These are phyloP conservation scores for Phthorimaea operculella DNA, from an alignment of 1,140 invertebrate genomes.

Conservation along the genomic window DNA sequence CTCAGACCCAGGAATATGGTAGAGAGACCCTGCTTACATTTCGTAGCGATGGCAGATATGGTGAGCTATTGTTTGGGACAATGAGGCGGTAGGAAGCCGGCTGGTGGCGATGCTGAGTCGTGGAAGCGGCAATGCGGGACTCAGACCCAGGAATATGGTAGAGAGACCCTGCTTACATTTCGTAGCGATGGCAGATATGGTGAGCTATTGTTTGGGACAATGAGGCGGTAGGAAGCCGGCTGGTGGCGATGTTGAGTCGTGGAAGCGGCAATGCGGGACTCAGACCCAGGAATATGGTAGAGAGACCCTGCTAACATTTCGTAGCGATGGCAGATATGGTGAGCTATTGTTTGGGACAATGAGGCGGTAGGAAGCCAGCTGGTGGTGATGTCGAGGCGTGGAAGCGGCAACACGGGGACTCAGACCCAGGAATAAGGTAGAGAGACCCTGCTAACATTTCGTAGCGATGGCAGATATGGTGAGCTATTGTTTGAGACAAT, in stretches of 20 bases:
- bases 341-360: slow-evolving; percentile 54
- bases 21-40: no score
- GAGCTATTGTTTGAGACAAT: slow-evolving; percentile 54
- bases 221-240: slow-evolving; percentile 10
- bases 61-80: slow-evolving; percentile 52
- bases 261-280: no score
- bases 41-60: slow-evolving; percentile 59
- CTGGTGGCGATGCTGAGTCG: slow-evolving; percentile 34
- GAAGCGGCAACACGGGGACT: no score
- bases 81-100: slow-evolving; percentile 27
- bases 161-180: no score
- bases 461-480: slow-evolving; percentile 57
- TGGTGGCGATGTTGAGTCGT: no score
- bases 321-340: slow-evolving; percentile 57
- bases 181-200: slow-evolving; percentile 58
- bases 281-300: no score
- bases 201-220: slow-evolving; percentile 53
- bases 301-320: slow-evolving; percentile 21
- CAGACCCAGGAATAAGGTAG: no score
- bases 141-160: no score
- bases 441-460: slow-evolving; percentile 21
- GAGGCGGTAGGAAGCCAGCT: slow-evolving; percentile 2
- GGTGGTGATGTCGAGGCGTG: no score
- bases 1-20: no score
- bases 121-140: no score